These are phyloP conservation scores for Proteles cristata DNA, from an alignment of 2,113 vertebrate species.

Conservation along the genomic window DNA sequence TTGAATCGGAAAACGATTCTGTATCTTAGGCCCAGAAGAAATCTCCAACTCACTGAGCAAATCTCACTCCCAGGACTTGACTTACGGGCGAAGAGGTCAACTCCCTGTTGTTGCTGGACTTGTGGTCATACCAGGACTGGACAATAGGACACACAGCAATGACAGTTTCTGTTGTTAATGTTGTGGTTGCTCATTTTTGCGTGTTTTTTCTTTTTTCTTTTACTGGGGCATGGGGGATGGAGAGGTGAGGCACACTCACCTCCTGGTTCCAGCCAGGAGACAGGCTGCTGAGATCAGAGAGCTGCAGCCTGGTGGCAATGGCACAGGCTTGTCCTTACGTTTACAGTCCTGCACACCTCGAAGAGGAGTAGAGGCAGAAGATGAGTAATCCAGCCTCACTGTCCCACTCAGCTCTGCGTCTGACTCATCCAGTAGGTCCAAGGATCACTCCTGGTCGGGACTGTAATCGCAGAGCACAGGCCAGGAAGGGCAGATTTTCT, in stretches of 20 bases:
- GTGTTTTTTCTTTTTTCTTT: no score
- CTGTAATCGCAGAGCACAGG: conserved; percentile 17
- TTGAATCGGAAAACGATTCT: background rate
- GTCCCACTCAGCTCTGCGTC: background rate
- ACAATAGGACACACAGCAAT: background rate
- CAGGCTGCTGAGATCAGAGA: background rate
- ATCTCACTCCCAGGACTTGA: background rate
- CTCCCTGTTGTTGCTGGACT: background rate
- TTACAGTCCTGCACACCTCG: background rate
- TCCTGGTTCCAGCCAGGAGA: background rate
- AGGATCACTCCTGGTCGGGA: background rate
- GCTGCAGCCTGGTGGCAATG: background rate
- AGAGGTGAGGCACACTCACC: background rate
- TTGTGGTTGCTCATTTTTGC: background rate
- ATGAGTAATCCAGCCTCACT: background rate
- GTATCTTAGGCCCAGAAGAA: background rate
- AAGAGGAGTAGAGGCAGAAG: background rate
- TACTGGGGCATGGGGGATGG: background rate
- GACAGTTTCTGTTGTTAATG: background rate
- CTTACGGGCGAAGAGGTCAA: background rate
- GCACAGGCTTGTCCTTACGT: background rate
- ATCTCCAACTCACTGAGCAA: background rate
- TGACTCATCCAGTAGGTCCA: background rate
- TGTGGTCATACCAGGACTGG: background rate
- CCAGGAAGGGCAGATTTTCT: conserved; percentile 53